Conservation (phyloP, 2,888 invertebrate species). For the Himalopsyche japonica region DNA sequence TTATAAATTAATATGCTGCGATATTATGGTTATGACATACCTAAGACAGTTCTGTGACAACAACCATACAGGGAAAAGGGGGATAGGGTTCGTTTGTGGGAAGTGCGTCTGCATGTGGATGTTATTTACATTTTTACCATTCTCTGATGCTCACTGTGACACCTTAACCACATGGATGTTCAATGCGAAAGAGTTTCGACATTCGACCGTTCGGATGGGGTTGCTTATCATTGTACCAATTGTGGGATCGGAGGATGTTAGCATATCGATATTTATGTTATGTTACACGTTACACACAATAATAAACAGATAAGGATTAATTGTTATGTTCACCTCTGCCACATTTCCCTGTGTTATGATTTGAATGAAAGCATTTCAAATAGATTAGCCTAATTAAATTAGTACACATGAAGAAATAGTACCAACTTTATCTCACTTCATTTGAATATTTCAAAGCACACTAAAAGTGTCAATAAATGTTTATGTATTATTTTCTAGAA, state of each 20-base stretch:
- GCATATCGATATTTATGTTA: not conserved
- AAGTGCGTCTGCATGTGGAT: conserved; percentile 8
- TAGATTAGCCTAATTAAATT: not conserved
- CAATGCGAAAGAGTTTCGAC: not conserved
- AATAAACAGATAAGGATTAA: not conserved
- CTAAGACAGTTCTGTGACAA: conserved; percentile 16
- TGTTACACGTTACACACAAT: not conserved
- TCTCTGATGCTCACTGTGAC: not conserved
- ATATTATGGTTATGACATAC: conserved; percentile 13
- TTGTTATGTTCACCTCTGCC: not conserved
- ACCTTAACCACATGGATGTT: not conserved
- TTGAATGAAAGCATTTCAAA: not conserved
- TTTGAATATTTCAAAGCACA: too few species aligned
- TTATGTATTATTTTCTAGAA: too few species aligned
- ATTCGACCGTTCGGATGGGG: not conserved
- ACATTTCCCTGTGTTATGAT: not conserved
- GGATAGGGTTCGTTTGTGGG: conserved; percentile 1
- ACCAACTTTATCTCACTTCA: not conserved
- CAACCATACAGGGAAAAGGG: not conserved
- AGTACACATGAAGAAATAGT: not conserved
- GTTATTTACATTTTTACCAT: not conserved
- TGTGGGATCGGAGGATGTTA: not conserved
- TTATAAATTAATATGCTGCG: not conserved
- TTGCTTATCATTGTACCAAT: not conserved
- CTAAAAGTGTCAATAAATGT: too few species aligned